Percentiles rank a stretch among this genome's conserved stretches.
Evolutionary conservation across 1,140 invertebrate genomes (phyloP).

Genomic region (Cecropterus lyciades): DNA sequence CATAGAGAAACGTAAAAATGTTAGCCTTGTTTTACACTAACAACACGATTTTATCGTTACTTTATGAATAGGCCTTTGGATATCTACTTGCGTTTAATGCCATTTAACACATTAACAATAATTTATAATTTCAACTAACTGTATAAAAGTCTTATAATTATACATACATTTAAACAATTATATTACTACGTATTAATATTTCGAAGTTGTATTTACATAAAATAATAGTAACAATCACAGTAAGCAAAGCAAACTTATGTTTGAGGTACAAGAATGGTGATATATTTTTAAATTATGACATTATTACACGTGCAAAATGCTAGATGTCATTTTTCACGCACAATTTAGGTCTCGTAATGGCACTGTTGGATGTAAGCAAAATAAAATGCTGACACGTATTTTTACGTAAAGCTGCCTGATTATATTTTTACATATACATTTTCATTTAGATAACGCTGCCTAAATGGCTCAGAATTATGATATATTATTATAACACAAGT

Average conservation of each 20-base stretch:
- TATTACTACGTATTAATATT: no score
- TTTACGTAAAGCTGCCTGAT: background rate
- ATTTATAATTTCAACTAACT: background rate
- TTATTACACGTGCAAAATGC: no score
- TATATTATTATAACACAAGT: no score
- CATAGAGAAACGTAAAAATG: conserved; percentile 16
- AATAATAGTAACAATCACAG: no score
- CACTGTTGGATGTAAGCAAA: background rate
- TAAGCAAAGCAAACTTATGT: no score
- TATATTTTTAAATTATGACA: no score
- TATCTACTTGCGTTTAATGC: conserved; percentile 44
- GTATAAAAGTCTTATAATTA: no score
- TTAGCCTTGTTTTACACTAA: conserved; percentile 26
- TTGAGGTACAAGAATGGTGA: no score
- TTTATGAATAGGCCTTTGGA: conserved; percentile 46
- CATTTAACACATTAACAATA: conserved; percentile 7
- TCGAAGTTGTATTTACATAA: background rate
- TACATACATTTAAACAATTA: no score
- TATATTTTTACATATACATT: conserved; percentile 1
- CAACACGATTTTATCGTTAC: conserved; percentile 26
- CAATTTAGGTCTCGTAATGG: background rate
- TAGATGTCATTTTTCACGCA: conserved; percentile 2
- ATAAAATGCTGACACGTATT: conserved; percentile 1
- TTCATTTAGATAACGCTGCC: background rate
- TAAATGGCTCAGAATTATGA: background rate